Percentiles rank a stretch among this genome's conserved stretches.
These are phyloP conservation scores for Bhutanitis thaidina DNA, from an alignment of 2,888 invertebrate genomes.

Conservation along the genomic window DNA sequence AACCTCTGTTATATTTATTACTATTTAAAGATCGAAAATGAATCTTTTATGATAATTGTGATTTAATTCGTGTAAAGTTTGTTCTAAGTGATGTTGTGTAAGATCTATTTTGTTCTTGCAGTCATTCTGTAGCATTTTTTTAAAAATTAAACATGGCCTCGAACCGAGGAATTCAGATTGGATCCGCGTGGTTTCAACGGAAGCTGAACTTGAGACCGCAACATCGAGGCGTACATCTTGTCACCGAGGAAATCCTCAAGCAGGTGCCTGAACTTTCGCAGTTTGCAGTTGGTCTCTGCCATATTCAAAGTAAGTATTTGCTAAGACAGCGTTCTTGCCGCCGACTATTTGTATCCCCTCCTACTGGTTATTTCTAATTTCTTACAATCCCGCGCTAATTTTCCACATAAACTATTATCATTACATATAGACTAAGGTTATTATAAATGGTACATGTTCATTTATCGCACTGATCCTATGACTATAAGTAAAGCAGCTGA, in stretches of 20 bases:
- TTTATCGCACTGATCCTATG: neutral
- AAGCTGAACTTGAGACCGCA: constrained; percentile 97
- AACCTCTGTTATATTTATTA: constrained; percentile 78
- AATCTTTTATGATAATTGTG: constrained; percentile 86
- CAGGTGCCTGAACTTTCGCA: constrained; percentile 96
- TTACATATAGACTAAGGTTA: too few relatives aligned
- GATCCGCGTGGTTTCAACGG: constrained; percentile 98
- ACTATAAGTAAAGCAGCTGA: constrained; percentile 21
- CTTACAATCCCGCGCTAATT: constrained; percentile 18
- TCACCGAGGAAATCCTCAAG: constrained; percentile 97
- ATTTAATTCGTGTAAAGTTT: constrained; percentile 78
- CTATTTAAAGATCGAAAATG: constrained; percentile 79
- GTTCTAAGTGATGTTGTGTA: constrained; percentile 79
- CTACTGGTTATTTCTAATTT: constrained; percentile 31
- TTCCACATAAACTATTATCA: neutral
- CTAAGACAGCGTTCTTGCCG: constrained; percentile 54
- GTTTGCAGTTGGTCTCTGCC: constrained; percentile 96
- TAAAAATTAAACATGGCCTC: constrained; percentile 89
- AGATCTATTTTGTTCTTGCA: constrained; percentile 76
- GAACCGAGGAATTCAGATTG: constrained; percentile 95
- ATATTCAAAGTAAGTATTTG: constrained; percentile 94
- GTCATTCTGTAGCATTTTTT: constrained; percentile 75
- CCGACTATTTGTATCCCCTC: constrained; percentile 44
- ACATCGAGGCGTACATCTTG: constrained; percentile 97
- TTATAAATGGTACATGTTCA: too few relatives aligned